Evolutionary conservation across 1,140 invertebrate genomes (phyloP).

Genomic region (Cydia amplana): DNA sequence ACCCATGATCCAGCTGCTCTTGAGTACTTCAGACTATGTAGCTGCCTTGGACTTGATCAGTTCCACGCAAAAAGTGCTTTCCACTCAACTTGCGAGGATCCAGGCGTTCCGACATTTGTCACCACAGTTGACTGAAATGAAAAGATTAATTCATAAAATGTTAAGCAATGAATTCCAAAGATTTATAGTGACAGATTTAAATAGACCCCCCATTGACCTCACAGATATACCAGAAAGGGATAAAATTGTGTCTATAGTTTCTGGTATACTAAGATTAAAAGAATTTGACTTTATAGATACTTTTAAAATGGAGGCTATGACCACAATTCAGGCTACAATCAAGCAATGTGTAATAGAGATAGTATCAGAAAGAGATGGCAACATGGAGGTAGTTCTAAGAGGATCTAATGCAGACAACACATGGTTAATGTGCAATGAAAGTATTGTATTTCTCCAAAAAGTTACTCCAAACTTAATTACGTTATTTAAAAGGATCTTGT

Average conservation of each 20-base stretch:
- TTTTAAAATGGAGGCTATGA: conserved; percentile 93
- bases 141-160: conserved; percentile 98
- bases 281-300: conserved; percentile 93
- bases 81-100: conserved; percentile 92
- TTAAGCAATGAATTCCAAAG: conserved; percentile 96
- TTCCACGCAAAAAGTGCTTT: conserved; percentile 96
- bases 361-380: conserved; percentile 84
- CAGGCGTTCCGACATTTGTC: conserved; percentile 97
- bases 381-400: conserved; percentile 82
- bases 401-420: conserved; percentile 84
- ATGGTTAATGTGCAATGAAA: conserved; percentile 86
- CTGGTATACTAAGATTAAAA: conserved; percentile 91
- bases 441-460: conserved; percentile 88
- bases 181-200: conserved; percentile 95
- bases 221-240: conserved; percentile 88
- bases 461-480: conserved; percentile 85
- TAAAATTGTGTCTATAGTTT: conserved; percentile 92
- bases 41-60: conserved; percentile 98
- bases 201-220: conserved; percentile 87
- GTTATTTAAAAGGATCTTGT: conserved; percentile 83
- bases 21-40: conserved; percentile 98
- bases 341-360: conserved; percentile 94
- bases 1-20: conserved; percentile 95
- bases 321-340: conserved; percentile 91
- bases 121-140: conserved; percentile 97